Conservation (phyloP, 2,797 vertebrate species). For the Psittacula derbiana region DNA sequence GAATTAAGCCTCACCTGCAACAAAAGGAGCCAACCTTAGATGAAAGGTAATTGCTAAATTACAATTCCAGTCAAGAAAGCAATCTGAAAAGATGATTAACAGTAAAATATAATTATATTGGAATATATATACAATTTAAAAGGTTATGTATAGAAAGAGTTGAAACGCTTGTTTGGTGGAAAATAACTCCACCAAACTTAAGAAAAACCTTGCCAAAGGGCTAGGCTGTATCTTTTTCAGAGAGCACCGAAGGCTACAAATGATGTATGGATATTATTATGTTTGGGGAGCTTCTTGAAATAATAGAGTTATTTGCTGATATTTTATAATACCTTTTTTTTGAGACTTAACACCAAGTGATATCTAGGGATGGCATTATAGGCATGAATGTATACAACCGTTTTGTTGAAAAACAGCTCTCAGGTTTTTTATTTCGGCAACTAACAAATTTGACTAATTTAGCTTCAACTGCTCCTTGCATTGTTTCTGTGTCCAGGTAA, state of each 20-base stretch:
- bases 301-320: not conserved
- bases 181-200: not conserved
- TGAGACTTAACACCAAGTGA: not conserved
- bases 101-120: not conserved
- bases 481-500: not conserved
- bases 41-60: constrained; percentile 86
- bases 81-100: not conserved
- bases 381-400: not conserved
- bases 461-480: not conserved
- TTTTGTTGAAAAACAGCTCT: not conserved
- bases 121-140: not conserved
- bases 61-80: not conserved
- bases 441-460: not conserved
- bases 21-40: constrained; percentile 94
- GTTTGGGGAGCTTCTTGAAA: not conserved
- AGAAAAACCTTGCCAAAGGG: not conserved
- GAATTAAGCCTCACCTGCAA: constrained; percentile 95
- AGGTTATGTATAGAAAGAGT: not conserved
- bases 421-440: fast-evolving
- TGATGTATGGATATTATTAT: not conserved
- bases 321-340: not conserved
- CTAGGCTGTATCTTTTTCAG: not conserved
- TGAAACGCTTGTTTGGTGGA: not conserved
- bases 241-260: not conserved
- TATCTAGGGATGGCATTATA: not conserved